These are phyloP conservation scores for Ylistrum balloti DNA, from an alignment of 1,140 invertebrate genomes.

Conservation along the genomic window DNA sequence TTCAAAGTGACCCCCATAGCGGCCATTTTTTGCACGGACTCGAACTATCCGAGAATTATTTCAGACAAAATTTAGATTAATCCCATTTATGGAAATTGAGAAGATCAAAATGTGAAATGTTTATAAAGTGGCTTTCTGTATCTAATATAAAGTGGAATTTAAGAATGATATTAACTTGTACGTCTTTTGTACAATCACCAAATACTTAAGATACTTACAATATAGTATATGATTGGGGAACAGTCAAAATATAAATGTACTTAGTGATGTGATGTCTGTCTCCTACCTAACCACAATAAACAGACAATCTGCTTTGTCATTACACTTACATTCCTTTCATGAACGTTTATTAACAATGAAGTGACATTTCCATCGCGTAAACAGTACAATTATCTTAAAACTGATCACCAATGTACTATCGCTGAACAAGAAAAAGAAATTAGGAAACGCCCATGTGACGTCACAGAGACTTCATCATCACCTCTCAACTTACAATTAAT, in stretches of 20 bases:
- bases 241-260: neutral
- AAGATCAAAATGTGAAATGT: too few relatives aligned
- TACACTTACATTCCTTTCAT: neutral
- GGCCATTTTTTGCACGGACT: too few relatives aligned
- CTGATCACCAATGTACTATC: neutral
- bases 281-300: neutral
- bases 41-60: too few relatives aligned
- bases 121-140: too few relatives aligned
- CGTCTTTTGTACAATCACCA: too few relatives aligned
- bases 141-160: too few relatives aligned
- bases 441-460: neutral
- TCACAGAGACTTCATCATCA: neutral
- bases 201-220: too few relatives aligned
- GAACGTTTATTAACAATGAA: neutral
- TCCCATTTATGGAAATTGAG: too few relatives aligned
- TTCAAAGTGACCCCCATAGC: too few relatives aligned
- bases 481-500: neutral
- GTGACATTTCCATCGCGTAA: neutral
- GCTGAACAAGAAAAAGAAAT: neutral
- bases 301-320: slow-evolving; percentile 5
- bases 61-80: too few relatives aligned
- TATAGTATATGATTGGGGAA: too few relatives aligned
- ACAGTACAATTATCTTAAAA: neutral
- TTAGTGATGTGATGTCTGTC: neutral
- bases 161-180: too few relatives aligned